Percentiles rank a stretch among this genome's conserved stretches.
These are phyloP conservation scores for Platysteira castanea DNA, from an alignment of 2,113 vertebrate genomes.

Conservation along the genomic window DNA sequence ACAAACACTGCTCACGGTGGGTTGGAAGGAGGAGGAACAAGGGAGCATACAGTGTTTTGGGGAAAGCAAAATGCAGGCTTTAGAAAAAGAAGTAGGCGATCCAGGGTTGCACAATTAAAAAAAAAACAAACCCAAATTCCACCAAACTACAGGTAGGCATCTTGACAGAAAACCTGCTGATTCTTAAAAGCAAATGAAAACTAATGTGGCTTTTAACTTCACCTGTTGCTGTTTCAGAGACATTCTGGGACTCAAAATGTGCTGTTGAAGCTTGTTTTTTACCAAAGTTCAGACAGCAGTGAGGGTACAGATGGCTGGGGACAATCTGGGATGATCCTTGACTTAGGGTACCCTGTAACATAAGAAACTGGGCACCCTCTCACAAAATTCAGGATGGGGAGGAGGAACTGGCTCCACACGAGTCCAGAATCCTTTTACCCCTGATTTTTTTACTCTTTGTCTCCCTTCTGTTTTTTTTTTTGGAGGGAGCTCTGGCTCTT, in stretches of 20 bases:
- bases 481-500: neutral
- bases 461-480: neutral
- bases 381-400: neutral
- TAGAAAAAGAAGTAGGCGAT: neutral
- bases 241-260: neutral
- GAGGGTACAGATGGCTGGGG: neutral
- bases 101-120: accelerated
- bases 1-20: accelerated
- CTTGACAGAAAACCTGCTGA: neutral
- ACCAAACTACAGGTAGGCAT: neutral
- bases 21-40: neutral
- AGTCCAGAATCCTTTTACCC: neutral
- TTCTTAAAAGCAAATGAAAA: neutral
- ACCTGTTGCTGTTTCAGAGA: neutral
- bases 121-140: accelerated
- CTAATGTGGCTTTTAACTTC: neutral
- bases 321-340: neutral
- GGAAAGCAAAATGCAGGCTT: neutral
- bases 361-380: neutral
- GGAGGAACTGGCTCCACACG: neutral
- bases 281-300: neutral
- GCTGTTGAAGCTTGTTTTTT: neutral
- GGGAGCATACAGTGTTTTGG: accelerated
- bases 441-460: neutral
- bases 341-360: neutral